Evolutionary conservation across 2,888 invertebrate genomes (phyloP).

Genomic region (Drosophila diplacantha): DNA sequence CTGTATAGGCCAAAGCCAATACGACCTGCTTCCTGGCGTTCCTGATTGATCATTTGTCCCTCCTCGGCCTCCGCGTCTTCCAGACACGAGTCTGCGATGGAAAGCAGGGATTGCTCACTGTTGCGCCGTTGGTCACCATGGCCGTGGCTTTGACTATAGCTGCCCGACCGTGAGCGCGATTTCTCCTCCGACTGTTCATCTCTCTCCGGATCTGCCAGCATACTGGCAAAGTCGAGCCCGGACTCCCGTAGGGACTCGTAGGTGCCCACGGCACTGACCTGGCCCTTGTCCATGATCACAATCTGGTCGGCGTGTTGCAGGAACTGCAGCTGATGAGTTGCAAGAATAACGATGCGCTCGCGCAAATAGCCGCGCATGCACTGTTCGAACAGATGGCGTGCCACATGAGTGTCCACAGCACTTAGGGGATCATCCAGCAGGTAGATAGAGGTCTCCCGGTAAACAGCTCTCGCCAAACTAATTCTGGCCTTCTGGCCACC

Average conservation of each 20-base stretch:
- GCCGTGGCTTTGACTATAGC: conserved; percentile 51
- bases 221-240: conserved; percentile 87
- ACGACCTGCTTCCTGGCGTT: conserved; percentile 82
- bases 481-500: conserved; percentile 94
- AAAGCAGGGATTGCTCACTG: conserved; percentile 79
- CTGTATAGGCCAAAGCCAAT: conserved; percentile 82
- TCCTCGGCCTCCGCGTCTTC: conserved; percentile 76
- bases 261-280: conserved; percentile 81
- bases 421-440: conserved; percentile 93
- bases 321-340: conserved; percentile 92
- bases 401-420: conserved; percentile 95
- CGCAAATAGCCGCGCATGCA: conserved; percentile 79
- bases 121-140: conserved; percentile 72
- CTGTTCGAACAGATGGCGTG: conserved; percentile 89
- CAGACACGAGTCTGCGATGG: conserved; percentile 77
- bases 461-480: conserved; percentile 91
- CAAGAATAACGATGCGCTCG: conserved; percentile 85
- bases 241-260: conserved; percentile 85
- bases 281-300: conserved; percentile 77
- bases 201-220: conserved; percentile 81
- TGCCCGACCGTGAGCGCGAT: conserved; percentile 66
- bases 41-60: conserved; percentile 78
- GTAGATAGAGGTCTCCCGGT: conserved; percentile 91
- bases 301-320: conserved; percentile 82
- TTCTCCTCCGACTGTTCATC: conserved; percentile 71